Evolutionary conservation across 1,140 invertebrate species (phyloP), one percentile per base, ranked within the genome.

Genomic region (Chymomyza costata): DNA sequence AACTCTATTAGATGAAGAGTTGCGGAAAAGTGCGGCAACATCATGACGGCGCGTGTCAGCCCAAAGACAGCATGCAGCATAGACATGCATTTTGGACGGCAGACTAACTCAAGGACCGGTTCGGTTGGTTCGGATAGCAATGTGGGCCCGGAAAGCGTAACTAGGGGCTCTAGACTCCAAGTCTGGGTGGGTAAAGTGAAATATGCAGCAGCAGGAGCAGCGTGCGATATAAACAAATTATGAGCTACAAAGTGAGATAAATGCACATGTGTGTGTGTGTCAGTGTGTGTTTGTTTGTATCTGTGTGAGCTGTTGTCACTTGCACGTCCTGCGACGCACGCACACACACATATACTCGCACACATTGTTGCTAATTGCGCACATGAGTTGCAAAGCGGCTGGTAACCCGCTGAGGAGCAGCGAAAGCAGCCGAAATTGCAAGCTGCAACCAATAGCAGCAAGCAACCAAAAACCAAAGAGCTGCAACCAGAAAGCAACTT

Each of bases 181-280:
- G 21, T 8, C 21, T 25, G 21, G 21, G 21, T 25, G 3, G 3
- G 2, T 13, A 17, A 41, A 34, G 32, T 56, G 48, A 66, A 55
- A 61, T 38, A 60, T 32, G 53, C 35, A 38, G 25, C 35, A 43
- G 30, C 21, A 45, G 38, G 32, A 17, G 50, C 61, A 65, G 56
- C 61, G 43, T 48, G 63, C 57, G 73, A 68, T 78, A 78, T 80
- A 78, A 78, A 80, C 73, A 78, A 78, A 78, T 78, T 78, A 80
- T 80, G 73, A 68, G 67, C 73, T 61, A 62, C 56, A 80, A 80
- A 80, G 67, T 73, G 73, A 78, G 58, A 78, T 61, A 80, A 67
- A 73, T 76, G 73, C 58, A 63, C 78, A 43, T 65, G 48, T 62
- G 71, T 62, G 69, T 55, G 50, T 52, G 63, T 40, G 18, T 19